Percentiles rank a stretch among this genome's conserved stretches.
These are phyloP conservation scores for Maconellicoccus hirsutus DNA, from an alignment of 1,140 invertebrate species.

Conservation along the genomic window DNA sequence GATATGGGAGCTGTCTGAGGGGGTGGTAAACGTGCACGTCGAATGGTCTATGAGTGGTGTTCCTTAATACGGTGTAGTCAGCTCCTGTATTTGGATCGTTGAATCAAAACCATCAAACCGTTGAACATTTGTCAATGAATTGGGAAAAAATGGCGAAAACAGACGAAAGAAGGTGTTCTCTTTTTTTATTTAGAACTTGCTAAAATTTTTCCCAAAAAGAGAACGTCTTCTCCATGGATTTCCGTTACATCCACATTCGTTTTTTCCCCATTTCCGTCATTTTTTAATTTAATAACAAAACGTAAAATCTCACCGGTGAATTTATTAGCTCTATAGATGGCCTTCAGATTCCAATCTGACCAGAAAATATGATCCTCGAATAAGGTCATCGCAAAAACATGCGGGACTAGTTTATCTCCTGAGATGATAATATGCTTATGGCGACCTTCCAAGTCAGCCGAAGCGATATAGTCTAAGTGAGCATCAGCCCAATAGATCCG, in stretches of 20 bases:
- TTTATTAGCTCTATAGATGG: conserved; percentile 73
- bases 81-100: conserved; percentile 36
- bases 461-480: conserved; percentile 96
- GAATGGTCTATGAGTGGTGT: conserved; percentile 89
- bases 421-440: conserved; percentile 70
- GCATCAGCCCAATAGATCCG: conserved; percentile 95
- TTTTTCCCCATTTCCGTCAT: neutral
- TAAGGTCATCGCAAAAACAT: conserved; percentile 85
- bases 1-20: conserved; percentile 65
- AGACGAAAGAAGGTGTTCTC: too few relatives aligned
- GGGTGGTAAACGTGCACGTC: conserved; percentile 86
- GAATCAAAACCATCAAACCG: too few relatives aligned
- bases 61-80: conserved; percentile 63
- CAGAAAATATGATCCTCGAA: conserved; percentile 94
- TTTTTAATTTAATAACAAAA: too few relatives aligned
- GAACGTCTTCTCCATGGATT: too few relatives aligned
- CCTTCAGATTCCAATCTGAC: conserved; percentile 96
- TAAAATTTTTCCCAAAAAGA: neutral
- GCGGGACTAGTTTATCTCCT: conserved; percentile 62
- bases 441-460: conserved; percentile 76
- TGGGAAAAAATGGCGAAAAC: too few relatives aligned
- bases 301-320: conserved; percentile 52
- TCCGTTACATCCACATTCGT: neutral
- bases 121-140: too few relatives aligned
- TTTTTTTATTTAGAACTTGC: too few relatives aligned